Base-by-base conservation (phyloP, 2,888 invertebrate species). In the Drosophila koepferae region DNA sequence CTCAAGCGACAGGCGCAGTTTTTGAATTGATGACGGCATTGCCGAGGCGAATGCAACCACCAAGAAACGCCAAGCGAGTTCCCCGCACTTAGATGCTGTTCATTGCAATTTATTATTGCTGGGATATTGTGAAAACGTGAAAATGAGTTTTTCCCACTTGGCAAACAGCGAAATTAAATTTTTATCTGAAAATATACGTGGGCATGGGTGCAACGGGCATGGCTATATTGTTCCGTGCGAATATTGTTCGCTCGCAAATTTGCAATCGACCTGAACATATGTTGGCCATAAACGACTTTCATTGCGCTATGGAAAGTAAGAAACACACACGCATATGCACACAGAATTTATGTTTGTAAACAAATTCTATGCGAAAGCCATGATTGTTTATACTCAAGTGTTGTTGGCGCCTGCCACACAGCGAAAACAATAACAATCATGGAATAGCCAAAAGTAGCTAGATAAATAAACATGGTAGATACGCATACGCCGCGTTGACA, bases 21-120 rank as follows among this genome's bases (percentile, higher is more conserved):
- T 85, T 77, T 58, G 81, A 88, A 86, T 81, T 83, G 83, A 85
- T 85, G 88, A 85, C 88, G 88, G 71, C 83, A 88, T 70, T 54
- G 73, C 54, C 54, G 59, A 46, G 49, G 46, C 59, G 16, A 41
- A 36, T 3, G 28, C 65, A 71, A 59, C 51, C 36, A 34, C 31
- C 49, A 34, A 34, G 36, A 23, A 31, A 3, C 62, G 16, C 8
- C 48, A 46, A 40, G 23, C 56, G 23, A n/a, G 20, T 38, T 53
- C 31, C 18, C 46, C 67, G 63, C 76, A 72, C 74, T 74, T 77
- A 63, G 70, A 43, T 67, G 61, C 56, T 61, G 65, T 51, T 60
- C 40, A 53, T 34, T 62, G 74, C 36, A 64, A 67, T 63, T 74
- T 77, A 77, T 72, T 72, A 66, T 70, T 36, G n/a, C 6, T 28